Conservation (phyloP, 2,888 invertebrate genomes). For the Dynastes grantii region DNA sequence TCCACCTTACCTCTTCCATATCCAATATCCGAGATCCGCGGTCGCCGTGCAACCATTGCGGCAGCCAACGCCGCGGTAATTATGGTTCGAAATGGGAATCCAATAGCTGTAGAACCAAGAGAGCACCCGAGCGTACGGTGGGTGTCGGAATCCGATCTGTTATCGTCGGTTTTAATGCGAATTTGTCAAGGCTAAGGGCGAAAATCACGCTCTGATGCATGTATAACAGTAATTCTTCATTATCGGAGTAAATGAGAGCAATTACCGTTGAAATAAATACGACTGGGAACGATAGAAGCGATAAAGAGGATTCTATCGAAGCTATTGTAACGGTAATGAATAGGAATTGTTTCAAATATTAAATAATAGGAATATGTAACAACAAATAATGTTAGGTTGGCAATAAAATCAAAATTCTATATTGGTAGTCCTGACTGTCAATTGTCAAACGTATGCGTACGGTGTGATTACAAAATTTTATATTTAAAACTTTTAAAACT, state of each 20-base stretch:
- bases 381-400: no score
- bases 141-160: conserved; percentile 61
- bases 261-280: conserved; percentile 50
- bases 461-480: no score
- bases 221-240: no score
- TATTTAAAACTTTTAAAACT: no score
- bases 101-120: conserved; percentile 49
- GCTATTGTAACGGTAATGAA: no score
- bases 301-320: neutral
- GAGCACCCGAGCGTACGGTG: conserved; percentile 55
- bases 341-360: no score
- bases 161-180: conserved; percentile 52
- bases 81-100: conserved; percentile 50
- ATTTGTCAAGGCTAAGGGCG: neutral
- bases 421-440: no score
- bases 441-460: no score
- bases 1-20: conserved; percentile 7
- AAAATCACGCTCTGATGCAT: no score
- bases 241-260: neutral
- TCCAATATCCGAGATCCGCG: neutral
- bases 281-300: neutral
- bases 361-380: no score
- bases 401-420: no score
- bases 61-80: conserved; percentile 59
- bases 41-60: conserved; percentile 49